phyloP scores from a whole-genome alignment of 1,140 invertebrate species.

The Trichoplusia ni region DNA sequence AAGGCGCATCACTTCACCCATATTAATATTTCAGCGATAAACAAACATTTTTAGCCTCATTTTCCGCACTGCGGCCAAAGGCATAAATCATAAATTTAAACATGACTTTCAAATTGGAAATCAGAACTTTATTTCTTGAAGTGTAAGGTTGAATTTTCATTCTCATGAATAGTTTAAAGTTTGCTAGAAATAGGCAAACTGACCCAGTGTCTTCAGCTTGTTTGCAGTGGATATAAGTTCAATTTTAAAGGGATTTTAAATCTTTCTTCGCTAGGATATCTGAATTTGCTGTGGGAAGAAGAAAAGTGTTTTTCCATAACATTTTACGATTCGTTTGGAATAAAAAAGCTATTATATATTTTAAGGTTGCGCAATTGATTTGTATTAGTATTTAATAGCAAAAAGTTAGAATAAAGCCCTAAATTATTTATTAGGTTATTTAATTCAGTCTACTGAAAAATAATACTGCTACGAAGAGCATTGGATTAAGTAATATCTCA shows the following conservation, averaged over 20 bases:
- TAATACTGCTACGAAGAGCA: too few relatives aligned
- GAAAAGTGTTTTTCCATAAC: not conserved
- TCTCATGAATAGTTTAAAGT: not conserved
- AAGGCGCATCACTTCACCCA: not conserved
- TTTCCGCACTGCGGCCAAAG: not conserved
- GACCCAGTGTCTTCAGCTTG: not conserved
- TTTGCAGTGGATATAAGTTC: not conserved
- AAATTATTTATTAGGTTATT: too few relatives aligned
- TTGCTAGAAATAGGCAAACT: not conserved
- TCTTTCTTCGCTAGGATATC: not conserved
- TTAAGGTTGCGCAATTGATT: too few relatives aligned
- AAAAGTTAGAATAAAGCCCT: too few relatives aligned
- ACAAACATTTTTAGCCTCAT: not conserved
- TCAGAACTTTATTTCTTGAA: not conserved
- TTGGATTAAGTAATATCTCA: too few relatives aligned
- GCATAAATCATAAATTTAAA: not conserved
- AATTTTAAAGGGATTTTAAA: slow-evolving; percentile 7
- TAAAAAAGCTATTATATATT: too few relatives aligned
- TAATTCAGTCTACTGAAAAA: too few relatives aligned
- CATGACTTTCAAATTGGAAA: not conserved
- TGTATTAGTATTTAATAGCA: too few relatives aligned
- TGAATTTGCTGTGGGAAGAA: not conserved
- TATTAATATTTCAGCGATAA: slow-evolving; percentile 3
- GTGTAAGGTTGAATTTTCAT: not conserved
- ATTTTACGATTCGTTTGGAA: not conserved